phyloP scores from a whole-genome alignment of 2,797 vertebrate species.

The Spizella passerina region DNA sequence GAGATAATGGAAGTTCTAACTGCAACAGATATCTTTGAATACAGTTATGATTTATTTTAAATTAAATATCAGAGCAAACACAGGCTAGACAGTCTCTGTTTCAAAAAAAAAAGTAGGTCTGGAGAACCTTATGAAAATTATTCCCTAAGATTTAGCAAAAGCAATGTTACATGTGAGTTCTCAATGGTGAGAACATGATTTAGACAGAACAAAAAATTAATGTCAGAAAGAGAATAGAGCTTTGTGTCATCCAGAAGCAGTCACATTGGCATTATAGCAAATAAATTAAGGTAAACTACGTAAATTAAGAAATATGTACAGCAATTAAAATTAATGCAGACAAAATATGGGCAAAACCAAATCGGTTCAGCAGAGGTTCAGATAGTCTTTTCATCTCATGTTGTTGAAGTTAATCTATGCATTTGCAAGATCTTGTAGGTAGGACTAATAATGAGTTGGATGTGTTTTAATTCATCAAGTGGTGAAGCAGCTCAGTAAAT shows the following conservation, averaged over 20 bases:
- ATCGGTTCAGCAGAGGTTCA: neutral
- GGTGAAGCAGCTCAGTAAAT: neutral
- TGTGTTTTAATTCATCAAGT: neutral
- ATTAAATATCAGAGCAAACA: conserved; percentile 6
- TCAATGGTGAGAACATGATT: neutral
- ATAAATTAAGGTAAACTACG: neutral
- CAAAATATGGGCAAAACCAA: neutral
- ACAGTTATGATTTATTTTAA: neutral
- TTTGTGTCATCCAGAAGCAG: neutral
- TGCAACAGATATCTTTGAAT: neutral
- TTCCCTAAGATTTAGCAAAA: neutral
- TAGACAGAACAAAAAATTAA: neutral
- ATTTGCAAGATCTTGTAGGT: neutral
- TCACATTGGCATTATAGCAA: neutral
- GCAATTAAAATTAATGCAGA: neutral
- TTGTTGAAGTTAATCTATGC: neutral
- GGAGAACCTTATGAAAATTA: neutral
- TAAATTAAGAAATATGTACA: neutral
- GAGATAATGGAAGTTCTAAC: neutral
- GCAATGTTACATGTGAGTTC: neutral
- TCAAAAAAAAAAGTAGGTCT: neutral
- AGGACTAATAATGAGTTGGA: neutral
- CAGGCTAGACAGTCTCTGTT: neutral
- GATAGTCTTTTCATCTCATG: neutral
- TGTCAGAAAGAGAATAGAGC: neutral